Evolutionary conservation across 2,113 vertebrate species (phyloP).

Genomic region (Cranoglanis bouderius): DNA sequence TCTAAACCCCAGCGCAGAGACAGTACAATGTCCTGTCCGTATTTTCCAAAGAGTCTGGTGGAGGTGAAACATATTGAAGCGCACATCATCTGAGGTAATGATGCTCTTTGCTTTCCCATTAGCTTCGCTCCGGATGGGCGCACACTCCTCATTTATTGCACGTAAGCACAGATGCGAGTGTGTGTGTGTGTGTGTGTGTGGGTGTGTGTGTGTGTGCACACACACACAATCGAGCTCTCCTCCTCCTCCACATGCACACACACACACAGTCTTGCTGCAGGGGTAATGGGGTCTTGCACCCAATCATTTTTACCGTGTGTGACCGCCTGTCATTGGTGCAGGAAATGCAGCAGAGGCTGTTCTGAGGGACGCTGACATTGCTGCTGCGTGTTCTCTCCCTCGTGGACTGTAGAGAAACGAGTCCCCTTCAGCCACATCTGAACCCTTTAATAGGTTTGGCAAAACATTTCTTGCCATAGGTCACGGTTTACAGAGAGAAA

Average conservation of each 20-base stretch:
- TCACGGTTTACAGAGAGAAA: conserved; percentile 8
- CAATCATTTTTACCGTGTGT: conserved; percentile 47
- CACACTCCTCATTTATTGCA: conserved; percentile 61
- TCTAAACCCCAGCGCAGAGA: conserved; percentile 45
- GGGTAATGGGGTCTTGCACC: conserved; percentile 57
- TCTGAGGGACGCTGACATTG: conserved; percentile 35
- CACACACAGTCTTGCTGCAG: conserved; percentile 48
- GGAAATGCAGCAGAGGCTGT: conserved; percentile 46
- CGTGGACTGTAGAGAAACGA: conserved; percentile 3
- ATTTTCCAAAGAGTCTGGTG: conserved; percentile 55
- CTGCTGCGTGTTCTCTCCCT: conserved; percentile 47
- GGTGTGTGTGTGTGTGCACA: not conserved
- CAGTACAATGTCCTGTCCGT: conserved; percentile 38
- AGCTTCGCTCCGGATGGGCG: conserved; percentile 63
- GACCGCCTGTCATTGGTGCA: conserved; percentile 42
- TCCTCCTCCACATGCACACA: conserved; percentile 15
- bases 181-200: not conserved
- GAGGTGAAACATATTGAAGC: conserved; percentile 45
- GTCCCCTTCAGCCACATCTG: not conserved
- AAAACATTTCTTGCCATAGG: not conserved
- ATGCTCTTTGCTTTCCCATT: conserved; percentile 75
- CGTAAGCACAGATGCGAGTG: conserved; percentile 42
- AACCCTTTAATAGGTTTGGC: conserved; percentile 28
- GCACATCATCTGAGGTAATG: conserved; percentile 67
- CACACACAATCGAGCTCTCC: conserved; percentile 29